phyloP scores from a whole-genome alignment of 2,888 invertebrate genomes.

The Tetanocera ferruginea region DNA sequence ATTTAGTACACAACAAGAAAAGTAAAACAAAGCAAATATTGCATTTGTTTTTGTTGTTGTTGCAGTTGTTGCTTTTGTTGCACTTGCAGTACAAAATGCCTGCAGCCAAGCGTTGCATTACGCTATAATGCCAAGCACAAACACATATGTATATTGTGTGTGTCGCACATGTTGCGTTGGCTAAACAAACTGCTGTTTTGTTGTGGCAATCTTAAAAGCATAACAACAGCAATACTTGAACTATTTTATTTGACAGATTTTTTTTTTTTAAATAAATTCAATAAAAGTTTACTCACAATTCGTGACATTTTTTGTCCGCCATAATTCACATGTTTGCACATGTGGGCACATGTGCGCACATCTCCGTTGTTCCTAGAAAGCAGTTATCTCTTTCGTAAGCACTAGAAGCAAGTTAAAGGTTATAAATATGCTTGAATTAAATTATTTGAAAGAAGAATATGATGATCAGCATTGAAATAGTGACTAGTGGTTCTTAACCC shows the following conservation, averaged over 20 bases:
- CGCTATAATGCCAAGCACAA: too few species aligned
- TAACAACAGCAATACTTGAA: too few species aligned
- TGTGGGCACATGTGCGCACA: background rate
- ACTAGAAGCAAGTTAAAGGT: too few species aligned
- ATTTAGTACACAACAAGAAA: conserved; percentile 6
- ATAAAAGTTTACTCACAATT: background rate
- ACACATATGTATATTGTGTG: too few species aligned
- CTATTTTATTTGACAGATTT: background rate
- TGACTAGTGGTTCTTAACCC: too few species aligned
- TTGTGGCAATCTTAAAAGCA: background rate
- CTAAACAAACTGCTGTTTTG: background rate
- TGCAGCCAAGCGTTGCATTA: background rate
- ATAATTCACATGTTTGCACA: background rate
- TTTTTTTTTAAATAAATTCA: background rate
- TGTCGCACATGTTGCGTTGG: too few species aligned
- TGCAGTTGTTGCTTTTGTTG: background rate
- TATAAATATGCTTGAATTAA: too few species aligned
- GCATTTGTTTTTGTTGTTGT: conserved; percentile 15
- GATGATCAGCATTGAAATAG: too few species aligned
- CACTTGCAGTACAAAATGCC: background rate
- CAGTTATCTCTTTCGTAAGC: too few species aligned
- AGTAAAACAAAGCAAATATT: background rate
- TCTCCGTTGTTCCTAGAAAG: too few species aligned
- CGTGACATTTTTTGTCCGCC: background rate
- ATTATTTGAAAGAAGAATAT: too few species aligned